These are phyloP conservation scores for Lophius piscatorius DNA, from an alignment of 2,113 vertebrate genomes.

Conservation along the genomic window DNA sequence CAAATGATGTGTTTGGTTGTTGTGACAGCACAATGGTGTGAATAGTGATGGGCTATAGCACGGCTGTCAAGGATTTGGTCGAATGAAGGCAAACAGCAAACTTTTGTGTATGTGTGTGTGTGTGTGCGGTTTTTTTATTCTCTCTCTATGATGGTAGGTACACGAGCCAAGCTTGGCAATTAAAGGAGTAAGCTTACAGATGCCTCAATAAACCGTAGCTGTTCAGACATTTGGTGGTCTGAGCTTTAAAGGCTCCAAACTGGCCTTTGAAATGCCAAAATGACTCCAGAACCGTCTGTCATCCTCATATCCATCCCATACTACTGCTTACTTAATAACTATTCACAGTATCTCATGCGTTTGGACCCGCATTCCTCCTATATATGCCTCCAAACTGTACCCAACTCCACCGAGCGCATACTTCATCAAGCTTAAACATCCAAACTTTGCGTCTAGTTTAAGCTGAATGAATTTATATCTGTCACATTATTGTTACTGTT, in stretches of 20 bases:
- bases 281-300: conserved; percentile 72
- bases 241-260: conserved; percentile 70
- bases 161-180: conserved; percentile 77
- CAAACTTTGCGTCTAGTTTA: conserved; percentile 1
- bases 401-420: background rate
- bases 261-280: conserved; percentile 68
- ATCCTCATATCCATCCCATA: conserved; percentile 46
- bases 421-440: background rate
- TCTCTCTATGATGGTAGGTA: conserved; percentile 44
- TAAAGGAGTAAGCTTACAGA: conserved; percentile 74
- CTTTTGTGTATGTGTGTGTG: too few species aligned
- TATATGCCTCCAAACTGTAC: conserved; percentile 1
- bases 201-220: conserved; percentile 79
- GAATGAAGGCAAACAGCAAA: conserved; percentile 73
- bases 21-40: conserved; percentile 71
- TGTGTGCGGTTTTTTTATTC: conserved; percentile 35
- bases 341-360: conserved; percentile 43
- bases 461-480: background rate
- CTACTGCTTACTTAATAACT: conserved; percentile 57
- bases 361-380: conserved; percentile 3
- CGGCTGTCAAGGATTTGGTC: conserved; percentile 76
- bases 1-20: conserved; percentile 77
- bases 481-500: conserved; percentile 20
- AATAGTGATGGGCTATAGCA: conserved; percentile 73
- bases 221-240: conserved; percentile 76